Evolutionary conservation across 2,113 vertebrate species (phyloP).

Genomic region (Melanostigma gelatinosum): DNA sequence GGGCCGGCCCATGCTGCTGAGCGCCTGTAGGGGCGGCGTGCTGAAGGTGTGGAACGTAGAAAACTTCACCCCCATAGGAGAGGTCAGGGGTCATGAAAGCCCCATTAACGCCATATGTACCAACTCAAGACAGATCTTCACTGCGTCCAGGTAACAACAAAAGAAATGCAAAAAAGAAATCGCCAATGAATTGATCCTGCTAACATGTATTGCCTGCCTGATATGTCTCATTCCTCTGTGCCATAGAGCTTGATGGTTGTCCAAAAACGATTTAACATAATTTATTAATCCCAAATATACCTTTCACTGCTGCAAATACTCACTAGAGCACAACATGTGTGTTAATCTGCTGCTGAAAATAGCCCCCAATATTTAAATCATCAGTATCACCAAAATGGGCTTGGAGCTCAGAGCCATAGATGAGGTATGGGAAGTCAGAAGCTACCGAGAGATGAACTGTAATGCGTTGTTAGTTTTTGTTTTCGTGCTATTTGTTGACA

Average conservation of each 20-base stretch:
- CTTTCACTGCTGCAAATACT: not conserved
- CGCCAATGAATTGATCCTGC: not conserved
- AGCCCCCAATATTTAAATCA: not conserved
- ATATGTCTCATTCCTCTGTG: not conserved
- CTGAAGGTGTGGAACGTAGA: slow-evolving; percentile 98
- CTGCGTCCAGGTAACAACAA: slow-evolving; percentile 90
- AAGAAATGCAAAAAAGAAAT: not conserved
- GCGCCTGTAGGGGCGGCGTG: slow-evolving; percentile 91
- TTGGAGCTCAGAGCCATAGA: not conserved
- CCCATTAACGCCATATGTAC: slow-evolving; percentile 97
- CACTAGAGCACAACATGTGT: not conserved
- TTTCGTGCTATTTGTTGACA: not conserved
- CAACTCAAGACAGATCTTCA: slow-evolving; percentile 95
- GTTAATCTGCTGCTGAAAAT: not conserved
- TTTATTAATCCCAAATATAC: not conserved
- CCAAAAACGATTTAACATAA: not conserved
- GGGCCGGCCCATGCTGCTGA: slow-evolving; percentile 92
- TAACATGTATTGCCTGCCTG: not conserved
- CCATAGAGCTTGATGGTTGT: not conserved
- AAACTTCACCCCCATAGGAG: slow-evolving; percentile 93
- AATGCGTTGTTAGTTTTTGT: not conserved
- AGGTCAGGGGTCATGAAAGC: slow-evolving; percentile 95
- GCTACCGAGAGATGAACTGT: not conserved
- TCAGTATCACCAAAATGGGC: not conserved
- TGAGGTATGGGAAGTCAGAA: not conserved